Conservation (phyloP, 2,888 invertebrate species). For the Pseudeuparius sepicola region DNA sequence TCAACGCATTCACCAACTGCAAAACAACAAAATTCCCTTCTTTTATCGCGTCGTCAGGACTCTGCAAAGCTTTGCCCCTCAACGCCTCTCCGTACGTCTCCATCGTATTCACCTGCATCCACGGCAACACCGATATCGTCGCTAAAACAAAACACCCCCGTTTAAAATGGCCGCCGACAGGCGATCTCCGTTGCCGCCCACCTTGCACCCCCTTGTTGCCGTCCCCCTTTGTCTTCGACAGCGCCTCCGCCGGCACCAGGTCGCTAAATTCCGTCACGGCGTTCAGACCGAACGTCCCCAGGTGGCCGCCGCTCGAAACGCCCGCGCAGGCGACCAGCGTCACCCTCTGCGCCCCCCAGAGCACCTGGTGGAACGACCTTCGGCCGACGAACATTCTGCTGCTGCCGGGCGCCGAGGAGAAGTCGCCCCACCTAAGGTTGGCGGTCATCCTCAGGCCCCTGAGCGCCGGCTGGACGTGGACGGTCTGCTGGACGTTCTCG, state of each 20-base stretch:
- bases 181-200: constrained; percentile 29
- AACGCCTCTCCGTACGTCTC: constrained; percentile 57
- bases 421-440: constrained; percentile 66
- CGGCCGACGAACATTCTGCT: constrained; percentile 53
- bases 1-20: constrained; percentile 71
- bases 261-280: constrained; percentile 77
- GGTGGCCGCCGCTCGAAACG: constrained; percentile 39
- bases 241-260: constrained; percentile 58
- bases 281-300: constrained; percentile 55
- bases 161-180: not conserved
- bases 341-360: constrained; percentile 63
- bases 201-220: constrained; percentile 56
- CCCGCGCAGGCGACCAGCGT: constrained; percentile 58
- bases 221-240: constrained; percentile 43
- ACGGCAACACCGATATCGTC: constrained; percentile 66
- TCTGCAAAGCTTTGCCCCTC: constrained; percentile 41
- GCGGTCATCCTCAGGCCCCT: constrained; percentile 62
- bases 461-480: constrained; percentile 55
- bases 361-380: constrained; percentile 64
- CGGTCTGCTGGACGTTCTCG: constrained; percentile 74
- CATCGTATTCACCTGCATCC: constrained; percentile 65
- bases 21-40: constrained; percentile 71
- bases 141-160: constrained; percentile 42
- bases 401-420: constrained; percentile 40
- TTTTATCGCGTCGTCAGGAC: constrained; percentile 39